Percentiles rank a stretch among this genome's conserved stretches.
Evolutionary conservation across 92 coral and sea anemone species (phyloP).

Genomic region (Plumapathes pennacea): DNA sequence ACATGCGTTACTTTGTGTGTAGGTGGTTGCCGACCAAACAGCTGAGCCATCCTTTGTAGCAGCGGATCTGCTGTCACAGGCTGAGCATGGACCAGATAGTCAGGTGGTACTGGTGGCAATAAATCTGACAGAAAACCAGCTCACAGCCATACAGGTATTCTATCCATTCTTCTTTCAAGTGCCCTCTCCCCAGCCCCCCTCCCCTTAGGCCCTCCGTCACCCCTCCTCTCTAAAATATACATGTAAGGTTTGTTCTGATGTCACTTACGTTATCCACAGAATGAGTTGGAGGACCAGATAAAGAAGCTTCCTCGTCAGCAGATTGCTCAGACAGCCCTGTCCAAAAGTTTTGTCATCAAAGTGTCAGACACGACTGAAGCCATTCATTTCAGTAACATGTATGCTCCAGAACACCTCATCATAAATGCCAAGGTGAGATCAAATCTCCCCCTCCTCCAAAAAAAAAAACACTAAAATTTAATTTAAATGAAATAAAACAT

Average conservation of each 20-base stretch:
- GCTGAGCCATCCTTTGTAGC: slow-evolving; percentile 48
- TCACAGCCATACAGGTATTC: slow-evolving; percentile 14
- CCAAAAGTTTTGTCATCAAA: slow-evolving; percentile 35
- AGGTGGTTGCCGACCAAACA: slow-evolving; percentile 46
- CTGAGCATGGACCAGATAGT: slow-evolving; percentile 57
- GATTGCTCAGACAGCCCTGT: slow-evolving; percentile 27
- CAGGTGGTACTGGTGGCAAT: slow-evolving; percentile 47
- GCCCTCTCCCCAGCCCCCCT: too few relatives aligned
- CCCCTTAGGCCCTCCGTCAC: too few relatives aligned
- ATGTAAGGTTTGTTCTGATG: neutral
- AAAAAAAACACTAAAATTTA: too few relatives aligned
- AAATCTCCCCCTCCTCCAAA: too few relatives aligned
- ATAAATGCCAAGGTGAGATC: slow-evolving; percentile 21
- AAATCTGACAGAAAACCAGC: slow-evolving; percentile 10
- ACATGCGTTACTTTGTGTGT: too few relatives aligned
- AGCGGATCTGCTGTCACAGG: slow-evolving; percentile 60
- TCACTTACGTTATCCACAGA: slow-evolving; percentile 1
- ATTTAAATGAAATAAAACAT: too few relatives aligned
- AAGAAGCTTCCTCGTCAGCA: slow-evolving; percentile 49
- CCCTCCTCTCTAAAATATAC: too few relatives aligned
- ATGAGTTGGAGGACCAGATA: slow-evolving; percentile 31
- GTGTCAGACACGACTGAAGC: slow-evolving; percentile 32
- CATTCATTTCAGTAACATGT: slow-evolving; percentile 37
- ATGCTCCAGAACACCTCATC: slow-evolving; percentile 62
- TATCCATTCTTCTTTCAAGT: neutral